These are phyloP conservation scores for Progne subis DNA, from an alignment of 2,113 vertebrate species.

Conservation along the genomic window DNA sequence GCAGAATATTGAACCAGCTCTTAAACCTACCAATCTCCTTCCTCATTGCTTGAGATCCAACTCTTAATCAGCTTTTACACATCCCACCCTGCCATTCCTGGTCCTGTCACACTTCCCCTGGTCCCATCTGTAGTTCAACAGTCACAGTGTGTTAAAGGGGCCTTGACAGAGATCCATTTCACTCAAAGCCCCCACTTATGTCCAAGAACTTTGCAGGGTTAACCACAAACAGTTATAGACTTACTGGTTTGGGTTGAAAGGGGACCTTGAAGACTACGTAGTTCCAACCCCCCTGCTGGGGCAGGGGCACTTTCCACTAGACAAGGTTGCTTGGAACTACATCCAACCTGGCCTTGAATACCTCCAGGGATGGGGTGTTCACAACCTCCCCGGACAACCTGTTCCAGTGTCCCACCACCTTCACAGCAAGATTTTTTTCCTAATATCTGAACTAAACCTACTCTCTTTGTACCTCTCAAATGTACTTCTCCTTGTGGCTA, in stretches of 20 bases:
- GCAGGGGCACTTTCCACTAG: background rate
- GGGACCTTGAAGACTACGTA: background rate
- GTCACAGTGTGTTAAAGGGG: background rate
- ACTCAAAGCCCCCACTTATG: background rate
- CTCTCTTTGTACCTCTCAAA: background rate
- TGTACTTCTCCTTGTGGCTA: background rate
- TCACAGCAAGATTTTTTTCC: background rate
- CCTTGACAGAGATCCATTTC: background rate
- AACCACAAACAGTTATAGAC: background rate
- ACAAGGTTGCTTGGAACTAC: background rate
- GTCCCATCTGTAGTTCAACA: background rate
- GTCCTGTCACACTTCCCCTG: no score
- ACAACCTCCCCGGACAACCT: background rate
- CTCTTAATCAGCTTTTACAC: background rate
- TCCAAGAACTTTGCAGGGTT: background rate
- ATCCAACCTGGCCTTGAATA: background rate
- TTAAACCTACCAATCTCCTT: background rate
- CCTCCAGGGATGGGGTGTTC: background rate
- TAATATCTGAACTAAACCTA: background rate
- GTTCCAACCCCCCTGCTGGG: background rate
- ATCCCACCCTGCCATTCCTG: background rate
- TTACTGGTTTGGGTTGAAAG: background rate
- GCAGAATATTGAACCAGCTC: background rate
- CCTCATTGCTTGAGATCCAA: background rate
- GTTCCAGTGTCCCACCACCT: background rate